Conservation (phyloP, 2,888 invertebrate species). For the Ceratothoa steindachneri region DNA sequence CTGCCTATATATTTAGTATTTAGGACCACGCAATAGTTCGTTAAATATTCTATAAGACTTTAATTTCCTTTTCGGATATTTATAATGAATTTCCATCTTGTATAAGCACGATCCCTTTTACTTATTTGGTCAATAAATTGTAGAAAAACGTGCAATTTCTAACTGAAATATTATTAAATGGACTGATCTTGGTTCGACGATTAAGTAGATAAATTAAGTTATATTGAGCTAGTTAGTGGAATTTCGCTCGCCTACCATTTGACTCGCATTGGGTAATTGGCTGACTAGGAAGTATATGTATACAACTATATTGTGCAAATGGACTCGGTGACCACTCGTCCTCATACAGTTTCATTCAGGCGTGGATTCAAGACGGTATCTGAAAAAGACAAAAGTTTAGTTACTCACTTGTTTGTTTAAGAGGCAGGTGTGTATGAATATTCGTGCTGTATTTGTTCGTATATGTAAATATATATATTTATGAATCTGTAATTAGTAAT, state of each 20-base stretch:
- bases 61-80: not conserved
- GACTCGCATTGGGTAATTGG: not conserved
- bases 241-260: not conserved
- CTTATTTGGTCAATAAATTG: not conserved
- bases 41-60: not conserved
- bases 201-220: conserved; percentile 8
- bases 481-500: no score
- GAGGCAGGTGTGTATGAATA: not conserved
- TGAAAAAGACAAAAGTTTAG: conserved; percentile 7
- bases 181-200: not conserved
- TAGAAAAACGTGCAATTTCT: not conserved
- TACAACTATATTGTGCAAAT: not conserved
- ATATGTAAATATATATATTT: not conserved
- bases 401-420: not conserved
- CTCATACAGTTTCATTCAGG: not conserved
- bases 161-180: not conserved
- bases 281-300: not conserved
- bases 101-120: not conserved
- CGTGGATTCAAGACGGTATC: conserved; percentile 7
- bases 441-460: not conserved
- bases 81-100: not conserved
- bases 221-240: not conserved
- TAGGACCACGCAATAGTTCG: not conserved
- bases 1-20: not conserved
- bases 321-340: not conserved